Evolutionary conservation across 2,888 invertebrate species (phyloP).

Genomic region (Cybosia mesomella): DNA sequence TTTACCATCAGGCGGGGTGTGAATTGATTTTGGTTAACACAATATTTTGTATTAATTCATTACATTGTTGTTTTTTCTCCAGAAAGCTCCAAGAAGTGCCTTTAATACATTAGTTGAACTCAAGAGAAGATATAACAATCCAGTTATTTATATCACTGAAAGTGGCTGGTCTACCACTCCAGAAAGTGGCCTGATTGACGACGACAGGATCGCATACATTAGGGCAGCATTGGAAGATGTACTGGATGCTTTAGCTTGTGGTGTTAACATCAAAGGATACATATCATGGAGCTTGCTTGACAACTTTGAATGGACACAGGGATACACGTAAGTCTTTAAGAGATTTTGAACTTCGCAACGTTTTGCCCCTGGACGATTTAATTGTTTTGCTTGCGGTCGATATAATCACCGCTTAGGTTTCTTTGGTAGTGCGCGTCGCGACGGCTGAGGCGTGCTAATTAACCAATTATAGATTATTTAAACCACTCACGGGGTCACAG

Average conservation of each 20-base stretch:
- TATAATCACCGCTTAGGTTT: too few species aligned
- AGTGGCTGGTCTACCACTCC: slow-evolving; percentile 84
- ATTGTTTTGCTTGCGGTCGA: too few species aligned
- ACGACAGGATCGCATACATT: slow-evolving; percentile 75
- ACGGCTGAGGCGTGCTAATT: too few species aligned
- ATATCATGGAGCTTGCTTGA: slow-evolving; percentile 90
- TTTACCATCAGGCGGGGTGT: too few species aligned
- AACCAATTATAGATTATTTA: too few species aligned
- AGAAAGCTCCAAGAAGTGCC: slow-evolving; percentile 87
- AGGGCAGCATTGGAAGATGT: slow-evolving; percentile 76
- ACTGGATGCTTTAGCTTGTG: slow-evolving; percentile 76
- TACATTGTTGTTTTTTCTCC: slow-evolving; percentile 21
- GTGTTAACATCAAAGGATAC: slow-evolving; percentile 78
- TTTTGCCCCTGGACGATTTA: too few species aligned
- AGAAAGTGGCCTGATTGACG: slow-evolving; percentile 70
- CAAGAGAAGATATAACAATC: slow-evolving; percentile 79
- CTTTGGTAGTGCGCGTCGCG: too few species aligned
- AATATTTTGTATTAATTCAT: too few species aligned
- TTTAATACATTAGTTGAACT: slow-evolving; percentile 83
- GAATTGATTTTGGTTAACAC: too few species aligned
- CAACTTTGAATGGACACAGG: slow-evolving; percentile 89
- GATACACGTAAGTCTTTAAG: slow-evolving; percentile 85
- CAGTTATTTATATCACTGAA: slow-evolving; percentile 87
- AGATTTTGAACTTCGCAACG: background rate
- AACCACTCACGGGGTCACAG: too few species aligned